These are phyloP conservation scores for Eupristina koningsbergeri DNA, from an alignment of 1,140 invertebrate genomes.

Conservation along the genomic window DNA sequence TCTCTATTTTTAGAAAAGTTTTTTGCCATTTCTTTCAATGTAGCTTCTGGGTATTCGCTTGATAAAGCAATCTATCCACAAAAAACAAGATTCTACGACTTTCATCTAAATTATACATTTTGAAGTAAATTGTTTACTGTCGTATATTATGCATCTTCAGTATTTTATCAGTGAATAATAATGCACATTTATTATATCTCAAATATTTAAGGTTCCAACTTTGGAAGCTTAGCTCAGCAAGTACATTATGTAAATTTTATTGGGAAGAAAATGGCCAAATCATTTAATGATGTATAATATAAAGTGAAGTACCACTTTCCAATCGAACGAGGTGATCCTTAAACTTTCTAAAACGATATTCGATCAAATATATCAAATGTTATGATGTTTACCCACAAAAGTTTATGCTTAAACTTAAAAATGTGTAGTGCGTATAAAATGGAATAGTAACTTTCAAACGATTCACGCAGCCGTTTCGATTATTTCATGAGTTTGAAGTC, in stretches of 20 bases:
- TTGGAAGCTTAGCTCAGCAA: too few species aligned
- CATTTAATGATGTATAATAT: not conserved
- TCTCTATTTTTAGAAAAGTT: too few species aligned
- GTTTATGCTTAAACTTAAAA: not conserved
- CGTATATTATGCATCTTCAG: too few species aligned
- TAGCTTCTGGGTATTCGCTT: too few species aligned
- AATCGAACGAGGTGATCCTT: not conserved
- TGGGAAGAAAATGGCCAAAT: constrained; percentile 1
- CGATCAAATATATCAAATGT: not conserved
- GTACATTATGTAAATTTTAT: not conserved
- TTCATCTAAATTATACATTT: too few species aligned
- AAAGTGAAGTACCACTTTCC: not conserved
- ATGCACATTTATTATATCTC: too few species aligned
- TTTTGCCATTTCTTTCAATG: too few species aligned
- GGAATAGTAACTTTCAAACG: not conserved
- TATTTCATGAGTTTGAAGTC: constrained; percentile 16
- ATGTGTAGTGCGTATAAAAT: not conserved
- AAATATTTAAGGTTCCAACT: too few species aligned
- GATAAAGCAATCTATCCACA: too few species aligned
- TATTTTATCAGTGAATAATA: too few species aligned
- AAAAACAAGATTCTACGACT: too few species aligned
- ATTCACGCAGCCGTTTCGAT: not conserved
- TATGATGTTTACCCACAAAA: not conserved
- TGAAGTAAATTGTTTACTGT: too few species aligned
- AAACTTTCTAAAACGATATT: not conserved